Evolutionary conservation across 2,888 invertebrate genomes (phyloP).

Genomic region (Drosophila histrio): DNA sequence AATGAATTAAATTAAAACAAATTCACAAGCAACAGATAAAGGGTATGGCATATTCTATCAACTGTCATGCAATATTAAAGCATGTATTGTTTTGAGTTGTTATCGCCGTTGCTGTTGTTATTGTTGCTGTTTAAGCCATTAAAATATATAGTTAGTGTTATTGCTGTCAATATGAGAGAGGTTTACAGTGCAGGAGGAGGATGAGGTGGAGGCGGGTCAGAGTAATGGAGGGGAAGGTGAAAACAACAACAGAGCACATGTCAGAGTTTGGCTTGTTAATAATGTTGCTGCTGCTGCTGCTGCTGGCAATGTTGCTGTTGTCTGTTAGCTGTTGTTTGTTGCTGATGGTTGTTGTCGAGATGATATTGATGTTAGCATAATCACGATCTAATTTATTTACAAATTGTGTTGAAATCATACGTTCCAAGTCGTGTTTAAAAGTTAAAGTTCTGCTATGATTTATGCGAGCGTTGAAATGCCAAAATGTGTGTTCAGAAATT

Average conservation of each 20-base stretch:
- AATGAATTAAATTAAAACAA: too few species aligned
- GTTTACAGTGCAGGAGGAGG: neutral
- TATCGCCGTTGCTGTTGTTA: constrained; percentile 31
- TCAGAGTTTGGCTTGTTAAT: constrained; percentile 65
- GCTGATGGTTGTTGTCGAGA: constrained; percentile 46
- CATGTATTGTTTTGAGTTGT: constrained; percentile 29
- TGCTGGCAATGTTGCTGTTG: constrained; percentile 40
- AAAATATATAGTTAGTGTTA: constrained; percentile 77
- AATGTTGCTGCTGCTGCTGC: constrained; percentile 75
- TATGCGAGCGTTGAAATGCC: constrained; percentile 71
- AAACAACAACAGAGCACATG: constrained; percentile 57
- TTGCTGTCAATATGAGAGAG: constrained; percentile 60
- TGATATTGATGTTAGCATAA: constrained; percentile 79
- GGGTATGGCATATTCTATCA: constrained; percentile 10
- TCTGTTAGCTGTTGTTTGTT: constrained; percentile 28
- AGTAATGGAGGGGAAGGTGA: neutral
- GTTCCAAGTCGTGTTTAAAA: constrained; percentile 77
- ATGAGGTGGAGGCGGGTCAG: neutral
- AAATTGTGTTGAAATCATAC: constrained; percentile 82
- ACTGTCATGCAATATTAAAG: neutral
- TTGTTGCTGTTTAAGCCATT: constrained; percentile 62
- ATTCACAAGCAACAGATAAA: neutral
- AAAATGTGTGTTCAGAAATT: constrained; percentile 45
- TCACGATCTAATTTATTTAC: constrained; percentile 82
- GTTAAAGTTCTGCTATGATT: constrained; percentile 70